Base-by-base conservation (phyloP, 23 tunicate genomes). In the Ciona savignyi region DNA sequence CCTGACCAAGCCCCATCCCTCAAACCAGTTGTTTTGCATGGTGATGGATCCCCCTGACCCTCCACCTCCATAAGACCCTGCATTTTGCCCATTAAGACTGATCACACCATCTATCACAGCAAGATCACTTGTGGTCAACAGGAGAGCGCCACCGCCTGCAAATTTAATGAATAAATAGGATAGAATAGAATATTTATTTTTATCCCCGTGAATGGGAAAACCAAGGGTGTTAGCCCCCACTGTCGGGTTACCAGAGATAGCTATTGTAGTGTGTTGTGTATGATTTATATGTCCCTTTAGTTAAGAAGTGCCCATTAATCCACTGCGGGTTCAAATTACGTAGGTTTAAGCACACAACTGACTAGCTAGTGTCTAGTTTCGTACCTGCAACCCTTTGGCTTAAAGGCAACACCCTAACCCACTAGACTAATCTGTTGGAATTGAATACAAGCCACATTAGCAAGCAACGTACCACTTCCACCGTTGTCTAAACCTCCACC, bases 91-190 rank as follows among this genome's bases (percentile, higher is more conserved):
- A 27, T 27, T 56, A 19, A 48, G 19, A 23, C 62, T 73, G 0
- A 73, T 34, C 19, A 21, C n/a, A 27, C 77, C 77, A 23, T 73
- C 77, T 22, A 73, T 26, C 30, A 73, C 29, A 21, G 62, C 77
- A 2, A 73, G 33, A 22, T 60, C 77, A 73, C 77, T 73, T 33
- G 66, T 60, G 9, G 77, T 60, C 19, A 73, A 65, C 23, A 33
- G 32, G 48, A 73, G 65, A 4, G 77, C 77, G 24, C 77, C 77
- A 48, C 77, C 77, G 51, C 77, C 77, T 73, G 30, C 11, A 6
- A 42, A 42, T 6, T 42, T 6, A 42, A 42, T n/a, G n/a, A n/a
- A n/a, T n/a, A n/a, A n/a, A n/a, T n/a, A n/a, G n/a, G n/a, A n/a
- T n/a, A n/a, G n/a, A n/a, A n/a, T n/a, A n/a, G n/a, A n/a, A n/a